Percentiles rank a stretch among this genome's conserved stretches.
These are phyloP conservation scores for Pachyramphus minor DNA, from an alignment of 2,113 vertebrate species.

Conservation along the genomic window DNA sequence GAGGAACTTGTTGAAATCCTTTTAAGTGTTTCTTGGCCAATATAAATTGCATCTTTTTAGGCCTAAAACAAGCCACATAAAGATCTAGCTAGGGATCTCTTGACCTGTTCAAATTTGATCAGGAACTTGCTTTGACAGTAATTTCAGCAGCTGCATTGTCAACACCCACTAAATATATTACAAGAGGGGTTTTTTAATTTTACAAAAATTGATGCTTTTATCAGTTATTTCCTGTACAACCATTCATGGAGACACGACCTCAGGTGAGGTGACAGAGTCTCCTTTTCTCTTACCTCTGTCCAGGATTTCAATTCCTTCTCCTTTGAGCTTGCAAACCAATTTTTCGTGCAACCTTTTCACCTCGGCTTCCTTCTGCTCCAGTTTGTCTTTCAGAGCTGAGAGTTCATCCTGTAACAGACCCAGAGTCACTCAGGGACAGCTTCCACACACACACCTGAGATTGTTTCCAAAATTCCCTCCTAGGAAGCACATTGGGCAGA, in stretches of 20 bases:
- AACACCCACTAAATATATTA: background rate
- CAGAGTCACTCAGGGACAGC: background rate
- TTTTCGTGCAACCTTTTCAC: constrained; percentile 86
- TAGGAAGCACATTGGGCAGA: background rate
- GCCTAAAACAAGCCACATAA: background rate
- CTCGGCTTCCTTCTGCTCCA: constrained; percentile 87
- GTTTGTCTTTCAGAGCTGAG: constrained; percentile 82
- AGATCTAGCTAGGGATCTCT: background rate
- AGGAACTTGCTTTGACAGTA: background rate
- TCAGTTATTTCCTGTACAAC: background rate
- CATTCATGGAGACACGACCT: background rate
- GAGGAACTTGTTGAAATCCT: background rate
- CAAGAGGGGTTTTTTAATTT: background rate
- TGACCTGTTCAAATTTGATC: background rate
- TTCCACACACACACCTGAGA: background rate
- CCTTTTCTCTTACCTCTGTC: constrained; percentile 82
- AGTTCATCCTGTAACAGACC: constrained; percentile 84
- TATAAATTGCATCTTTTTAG: background rate
- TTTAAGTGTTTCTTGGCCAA: background rate
- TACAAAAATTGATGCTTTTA: background rate
- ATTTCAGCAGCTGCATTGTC: background rate
- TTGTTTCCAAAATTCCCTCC: background rate
- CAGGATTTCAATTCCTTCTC: constrained; percentile 73
- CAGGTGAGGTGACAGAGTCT: background rate
- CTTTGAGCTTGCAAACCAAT: constrained; percentile 74